These are phyloP conservation scores for Rhinolophus sinicus DNA, from an alignment of 2,113 vertebrate genomes.

Conservation along the genomic window DNA sequence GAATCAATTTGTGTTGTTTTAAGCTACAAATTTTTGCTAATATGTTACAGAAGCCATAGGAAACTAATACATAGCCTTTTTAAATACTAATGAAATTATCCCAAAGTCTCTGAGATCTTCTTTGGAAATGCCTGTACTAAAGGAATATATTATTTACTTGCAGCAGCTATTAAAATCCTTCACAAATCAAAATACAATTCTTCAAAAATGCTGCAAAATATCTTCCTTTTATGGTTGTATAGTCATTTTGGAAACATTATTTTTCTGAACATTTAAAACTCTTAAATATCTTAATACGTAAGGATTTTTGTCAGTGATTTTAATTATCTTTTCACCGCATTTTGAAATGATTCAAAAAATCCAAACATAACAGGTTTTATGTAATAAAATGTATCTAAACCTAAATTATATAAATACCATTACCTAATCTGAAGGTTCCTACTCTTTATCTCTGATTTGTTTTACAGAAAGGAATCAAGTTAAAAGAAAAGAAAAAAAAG, in stretches of 20 bases:
- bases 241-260: constrained; percentile 67
- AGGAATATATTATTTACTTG: constrained; percentile 61
- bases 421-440: not conserved
- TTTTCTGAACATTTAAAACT: constrained; percentile 41
- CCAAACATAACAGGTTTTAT: constrained; percentile 38
- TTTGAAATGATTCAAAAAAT: constrained; percentile 50
- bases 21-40: not conserved
- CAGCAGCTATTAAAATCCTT: constrained; percentile 53
- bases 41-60: not conserved
- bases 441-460: not conserved
- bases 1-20: not conserved
- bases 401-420: not conserved
- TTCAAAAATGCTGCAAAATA: constrained; percentile 69
- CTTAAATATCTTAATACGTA: constrained; percentile 4
- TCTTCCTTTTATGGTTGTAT: constrained; percentile 60
- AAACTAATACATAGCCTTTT: constrained; percentile 27
- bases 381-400: not conserved
- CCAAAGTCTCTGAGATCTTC: constrained; percentile 63
- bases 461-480: fast-evolving
- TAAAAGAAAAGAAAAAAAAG: not conserved
- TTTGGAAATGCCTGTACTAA: constrained; percentile 42
- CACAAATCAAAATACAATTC: constrained; percentile 54
- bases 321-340: constrained; percentile 64
- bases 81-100: constrained; percentile 55
- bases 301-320: constrained; percentile 54